Evolutionary conservation across 1,140 invertebrate species (phyloP), one percentile per base, ranked within the genome.

Genomic region (Macrobrachium rosenbergii): DNA sequence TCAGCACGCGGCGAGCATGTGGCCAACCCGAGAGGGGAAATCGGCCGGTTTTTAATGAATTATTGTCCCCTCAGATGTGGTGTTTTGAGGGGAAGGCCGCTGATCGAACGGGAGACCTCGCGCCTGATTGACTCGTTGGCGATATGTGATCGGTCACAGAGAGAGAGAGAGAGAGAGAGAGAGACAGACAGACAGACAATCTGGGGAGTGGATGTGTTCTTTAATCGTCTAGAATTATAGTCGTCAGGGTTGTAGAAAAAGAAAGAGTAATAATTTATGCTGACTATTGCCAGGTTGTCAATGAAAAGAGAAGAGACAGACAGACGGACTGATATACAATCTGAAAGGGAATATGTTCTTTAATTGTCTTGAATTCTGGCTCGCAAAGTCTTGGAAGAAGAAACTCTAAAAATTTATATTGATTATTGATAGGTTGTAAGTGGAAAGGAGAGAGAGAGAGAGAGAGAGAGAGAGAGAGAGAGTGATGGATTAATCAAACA

Each of bases 1-100:
- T 79, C 83, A 85, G 83, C 83, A 77, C 75, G 83, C 83, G 83
- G 83, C 73, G 17, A 85, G 83, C 83, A 85, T 85, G 83, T 85
- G 83, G 83, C 75, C 73, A 85, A 28, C 75, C 75, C 14, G 43
- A 16, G 83, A 85, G 83, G 83, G 83, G 82, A 79, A 85, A 85
- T 69, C 19, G 75, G 37, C 62, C 17, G 82, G 59, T 85, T 85
- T 85, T 85, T 85, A 85, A 85, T 85, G 83, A 85, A 85, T 85
- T 85, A 85, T 85, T 85, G 83, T 85, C 75, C 83, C 52, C 75
- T 79, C 75, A 23, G 59, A 69, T 69, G 83, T 62, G 73, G 69
- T 77, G 83, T 77, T 85, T 78, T 52, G 77, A 63, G 78, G 83
- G 82, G 82, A 76, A 79, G 83, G 19, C 75, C 77, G 73, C 62